Evolutionary conservation across 2,797 vertebrate species (phyloP).

Genomic region (Bradypodion ventrale): DNA sequence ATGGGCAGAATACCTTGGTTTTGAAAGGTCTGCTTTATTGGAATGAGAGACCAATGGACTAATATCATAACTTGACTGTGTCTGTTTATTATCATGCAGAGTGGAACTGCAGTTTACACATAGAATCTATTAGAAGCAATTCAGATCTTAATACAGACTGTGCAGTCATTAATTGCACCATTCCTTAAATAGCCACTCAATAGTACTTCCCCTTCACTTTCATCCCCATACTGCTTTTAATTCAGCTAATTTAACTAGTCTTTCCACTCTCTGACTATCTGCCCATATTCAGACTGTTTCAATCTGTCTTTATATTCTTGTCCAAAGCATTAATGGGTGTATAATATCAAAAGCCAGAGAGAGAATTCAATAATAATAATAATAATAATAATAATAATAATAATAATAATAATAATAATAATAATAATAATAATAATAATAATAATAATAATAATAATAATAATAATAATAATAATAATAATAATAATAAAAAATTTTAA

Average conservation of each 20-base stretch:
- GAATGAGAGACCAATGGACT: not conserved
- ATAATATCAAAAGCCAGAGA: not conserved
- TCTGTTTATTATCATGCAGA: not conserved
- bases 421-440: too few species aligned
- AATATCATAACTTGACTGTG: not conserved
- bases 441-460: too few species aligned
- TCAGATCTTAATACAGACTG: not conserved
- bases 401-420: too few species aligned
- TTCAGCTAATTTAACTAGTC: not conserved
- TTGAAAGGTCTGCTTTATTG: not conserved
- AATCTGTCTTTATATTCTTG: not conserved
- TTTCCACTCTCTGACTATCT: not conserved
- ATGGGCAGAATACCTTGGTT: too few species aligned
- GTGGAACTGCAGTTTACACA: not conserved
- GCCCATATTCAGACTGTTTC: constrained; percentile 6
- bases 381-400: too few species aligned
- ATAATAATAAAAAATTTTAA: too few species aligned
- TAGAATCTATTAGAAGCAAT: not conserved
- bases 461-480: too few species aligned
- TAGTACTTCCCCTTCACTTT: not conserved
- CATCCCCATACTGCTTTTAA: not conserved
- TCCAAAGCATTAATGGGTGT: not conserved
- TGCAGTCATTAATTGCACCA: not conserved
- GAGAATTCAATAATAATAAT: too few species aligned
- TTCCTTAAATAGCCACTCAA: not conserved